Conservation (phyloP, 2,113 vertebrate genomes). For the Anthoscopus minutus region DNA sequence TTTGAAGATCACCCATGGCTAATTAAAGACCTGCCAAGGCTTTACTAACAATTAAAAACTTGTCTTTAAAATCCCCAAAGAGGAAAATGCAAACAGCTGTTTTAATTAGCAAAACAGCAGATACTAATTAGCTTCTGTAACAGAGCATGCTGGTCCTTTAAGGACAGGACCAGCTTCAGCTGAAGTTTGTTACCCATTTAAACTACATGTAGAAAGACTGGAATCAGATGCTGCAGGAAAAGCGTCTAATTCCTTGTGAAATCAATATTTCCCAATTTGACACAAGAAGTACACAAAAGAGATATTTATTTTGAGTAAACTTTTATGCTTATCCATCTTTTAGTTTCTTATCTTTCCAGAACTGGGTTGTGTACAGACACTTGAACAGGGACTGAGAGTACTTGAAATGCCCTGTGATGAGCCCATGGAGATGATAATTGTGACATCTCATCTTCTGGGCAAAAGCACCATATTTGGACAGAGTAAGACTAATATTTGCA, state of each 20-base stretch:
- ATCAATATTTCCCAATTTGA: background rate
- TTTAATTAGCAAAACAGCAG: conserved; percentile 64
- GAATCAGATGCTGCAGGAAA: background rate
- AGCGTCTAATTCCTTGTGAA: background rate
- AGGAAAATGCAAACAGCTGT: conserved; percentile 57
- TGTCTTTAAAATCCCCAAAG: conserved; percentile 56
- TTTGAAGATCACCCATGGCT: conserved; percentile 48
- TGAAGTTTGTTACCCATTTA: background rate
- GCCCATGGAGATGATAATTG: background rate
- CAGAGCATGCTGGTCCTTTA: conserved; percentile 40
- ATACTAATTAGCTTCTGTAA: conserved; percentile 64
- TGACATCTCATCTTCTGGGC: background rate
- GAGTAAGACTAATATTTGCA: background rate
- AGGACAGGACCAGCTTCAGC: conserved; percentile 37
- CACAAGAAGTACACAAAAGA: background rate
- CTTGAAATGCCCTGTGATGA: background rate
- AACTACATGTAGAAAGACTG: background rate
- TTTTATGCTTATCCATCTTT: background rate
- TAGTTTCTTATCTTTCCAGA: background rate
- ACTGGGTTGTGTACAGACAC: background rate
- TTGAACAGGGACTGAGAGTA: background rate
- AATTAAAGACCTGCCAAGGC: conserved; percentile 63
- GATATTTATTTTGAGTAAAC: background rate
- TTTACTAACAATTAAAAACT: conserved; percentile 63
- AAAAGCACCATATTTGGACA: background rate